Evolutionary conservation across 1,140 invertebrate genomes (phyloP), one percentile per base, ranked within the genome.

Genomic region (Helicoverpa armigera): DNA sequence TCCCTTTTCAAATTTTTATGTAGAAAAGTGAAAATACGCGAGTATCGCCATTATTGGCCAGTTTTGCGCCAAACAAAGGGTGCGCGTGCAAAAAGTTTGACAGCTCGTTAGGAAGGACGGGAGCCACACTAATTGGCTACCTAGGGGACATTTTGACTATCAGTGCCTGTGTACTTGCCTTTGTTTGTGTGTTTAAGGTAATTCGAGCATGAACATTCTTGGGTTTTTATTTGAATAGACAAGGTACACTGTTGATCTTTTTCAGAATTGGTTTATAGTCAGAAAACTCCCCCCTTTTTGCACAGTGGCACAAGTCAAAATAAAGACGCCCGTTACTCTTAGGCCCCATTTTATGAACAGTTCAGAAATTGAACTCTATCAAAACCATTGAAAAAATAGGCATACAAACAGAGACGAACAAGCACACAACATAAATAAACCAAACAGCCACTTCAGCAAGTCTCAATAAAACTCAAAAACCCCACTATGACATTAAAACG

Each of bases 41-140:
- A 16, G 54, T 77, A 67, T 82, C 54, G 76, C 58, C 60, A 81
- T 85, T 76, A 85, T 81, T 81, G 79, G 79, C 69, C 81, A 54
- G 75, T 83, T 43, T 82, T 67, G 56, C 81, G 78, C 72, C 84
- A 84, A 86, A 88, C 86, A 88, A 87, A 87, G 83, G 87, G 86
- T 85, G 79, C 76, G 80, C 60, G 78, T 65, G 80, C 81, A 91
- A 91, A 90, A 91, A 91, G 85, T 91, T 89, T 91, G 89, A 89
- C 88, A 88, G 88, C 87, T 91, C 88, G 89, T 91, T 91, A 89
- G 79, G 82, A 54, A 60, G 31, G 81, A 67, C 58, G 75, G 56
- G 67, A 83, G 76, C 77, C 29, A 29, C 78, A 78, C 85, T 91
- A 91, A 91, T 91, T 91, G 89, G 88, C 88, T 88, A 84, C 85